Evolutionary conservation across 1,140 invertebrate genomes (phyloP), one percentile per base, ranked within the genome.

Genomic region (Octopus bimaculoides): DNA sequence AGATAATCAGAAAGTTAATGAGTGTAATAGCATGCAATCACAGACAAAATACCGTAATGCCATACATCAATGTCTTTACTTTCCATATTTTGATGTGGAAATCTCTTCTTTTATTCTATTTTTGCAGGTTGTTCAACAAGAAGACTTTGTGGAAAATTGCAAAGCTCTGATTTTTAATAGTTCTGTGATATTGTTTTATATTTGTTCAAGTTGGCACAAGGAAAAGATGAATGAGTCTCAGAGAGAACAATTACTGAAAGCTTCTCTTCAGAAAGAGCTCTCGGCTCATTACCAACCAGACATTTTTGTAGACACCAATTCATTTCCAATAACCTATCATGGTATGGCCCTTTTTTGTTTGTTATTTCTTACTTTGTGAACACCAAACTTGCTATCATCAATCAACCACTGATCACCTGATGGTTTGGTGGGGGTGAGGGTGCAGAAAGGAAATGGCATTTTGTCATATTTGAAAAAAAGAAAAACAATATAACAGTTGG

Each of bases 321-420:
- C 88, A 55, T 87, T 93, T 75, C 93, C 93, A 52, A 87, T 92
- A 52, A 93, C 91, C 79, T 81, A 85, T 81, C 92, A 94, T 91
- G 93, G 93, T 84, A 93, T 77, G 81, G 53, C 26, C 26, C 26
- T 41, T 41, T 41, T 41, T 41, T 41, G 26, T 41, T 41, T 41
- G 26, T 41, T 41, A 41, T 41, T 41, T 41, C 26, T 41, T 41
- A 0, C 26, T 41, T 41, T 41, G 26, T 41, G 26, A 41, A 2
- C 26, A 41, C 26, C 26, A 41, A 41, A 41, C 26, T 41, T 41
- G 26, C 26, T 41, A 41, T 41, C 26, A 41, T 41, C 26, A 41
- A 41, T 41, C 26, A 41, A 41, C 26, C 26, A 1, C 26, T 41
- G 26, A 41, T 41, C 26, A 41, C 26, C 26, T 41, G 26, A 41